Conservation (phyloP, 2,797 vertebrate species). For the Octomys mimax region DNA sequence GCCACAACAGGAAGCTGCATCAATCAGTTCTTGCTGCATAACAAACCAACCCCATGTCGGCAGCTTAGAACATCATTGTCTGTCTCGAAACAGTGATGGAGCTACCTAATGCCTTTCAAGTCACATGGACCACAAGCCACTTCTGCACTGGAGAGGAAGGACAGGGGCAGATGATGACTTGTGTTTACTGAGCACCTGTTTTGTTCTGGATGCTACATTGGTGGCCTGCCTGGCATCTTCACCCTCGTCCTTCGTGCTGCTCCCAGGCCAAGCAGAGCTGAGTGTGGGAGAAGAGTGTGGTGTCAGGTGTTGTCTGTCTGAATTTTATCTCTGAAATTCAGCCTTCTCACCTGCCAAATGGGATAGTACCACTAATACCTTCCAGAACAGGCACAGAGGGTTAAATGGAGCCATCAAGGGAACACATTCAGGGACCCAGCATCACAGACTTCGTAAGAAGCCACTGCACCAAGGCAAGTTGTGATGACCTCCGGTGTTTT, state of each 20-base stretch:
- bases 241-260: background rate
- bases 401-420: too few relatives aligned
- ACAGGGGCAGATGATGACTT: background rate
- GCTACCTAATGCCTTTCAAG: background rate
- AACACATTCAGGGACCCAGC: background rate
- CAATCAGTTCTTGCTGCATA: background rate
- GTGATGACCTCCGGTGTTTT: too few relatives aligned
- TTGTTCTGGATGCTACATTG: background rate
- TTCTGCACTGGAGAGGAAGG: background rate
- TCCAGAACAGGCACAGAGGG: background rate
- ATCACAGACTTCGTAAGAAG: background rate
- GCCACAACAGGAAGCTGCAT: background rate
- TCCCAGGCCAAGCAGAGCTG: background rate
- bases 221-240: background rate
- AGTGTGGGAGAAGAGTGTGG: background rate
- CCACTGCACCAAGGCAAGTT: background rate
- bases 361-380: background rate
- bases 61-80: background rate
- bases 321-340: background rate
- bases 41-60: background rate
- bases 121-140: background rate
- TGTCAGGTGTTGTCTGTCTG: background rate
- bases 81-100: background rate
- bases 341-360: background rate
- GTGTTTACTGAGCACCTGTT: background rate